Evolutionary conservation across 1,140 invertebrate genomes (phyloP).

Genomic region (Calephelis virginiensis): DNA sequence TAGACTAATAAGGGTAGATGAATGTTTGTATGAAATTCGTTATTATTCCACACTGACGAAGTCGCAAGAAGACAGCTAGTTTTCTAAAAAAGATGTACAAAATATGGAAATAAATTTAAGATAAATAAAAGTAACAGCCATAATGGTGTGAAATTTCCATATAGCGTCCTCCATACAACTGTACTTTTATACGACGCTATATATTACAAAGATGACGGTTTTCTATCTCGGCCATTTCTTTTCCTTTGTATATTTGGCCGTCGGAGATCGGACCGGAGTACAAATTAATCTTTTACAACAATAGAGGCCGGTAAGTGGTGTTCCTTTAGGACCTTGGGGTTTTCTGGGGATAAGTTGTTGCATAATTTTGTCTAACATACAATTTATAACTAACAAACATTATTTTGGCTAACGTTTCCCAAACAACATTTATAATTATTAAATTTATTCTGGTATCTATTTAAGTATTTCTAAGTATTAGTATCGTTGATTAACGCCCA

Average conservation of each 20-base stretch:
- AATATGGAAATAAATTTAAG: conserved; percentile 7
- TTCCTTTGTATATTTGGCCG: conserved; percentile 31
- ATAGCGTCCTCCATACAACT: conserved; percentile 4
- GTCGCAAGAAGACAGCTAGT: no score
- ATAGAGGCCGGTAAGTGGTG: conserved; percentile 39
- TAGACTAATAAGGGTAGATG: no score
- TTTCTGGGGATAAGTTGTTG: background rate
- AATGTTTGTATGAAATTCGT: background rate
- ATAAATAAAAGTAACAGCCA: conserved; percentile 5
- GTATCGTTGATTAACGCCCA: no score
- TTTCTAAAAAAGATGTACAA: background rate
- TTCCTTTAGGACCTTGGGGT: conserved; percentile 25
- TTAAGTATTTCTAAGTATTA: no score
- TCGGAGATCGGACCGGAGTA: conserved; percentile 32
- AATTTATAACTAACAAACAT: no score
- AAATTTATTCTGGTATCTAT: no score
- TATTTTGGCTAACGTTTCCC: no score
- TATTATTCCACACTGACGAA: background rate
- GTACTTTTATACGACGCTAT: background rate
- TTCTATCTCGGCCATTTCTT: conserved; percentile 35
- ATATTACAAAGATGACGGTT: conserved; percentile 44
- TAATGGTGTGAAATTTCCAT: conserved; percentile 17
- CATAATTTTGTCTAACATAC: no score
- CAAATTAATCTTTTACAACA: conserved; percentile 51
- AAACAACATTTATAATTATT: no score